Evolutionary conservation across 2,113 vertebrate species (phyloP), one percentile per base, ranked within the genome.

Genomic region (Hemibagrus wyckioides): DNA sequence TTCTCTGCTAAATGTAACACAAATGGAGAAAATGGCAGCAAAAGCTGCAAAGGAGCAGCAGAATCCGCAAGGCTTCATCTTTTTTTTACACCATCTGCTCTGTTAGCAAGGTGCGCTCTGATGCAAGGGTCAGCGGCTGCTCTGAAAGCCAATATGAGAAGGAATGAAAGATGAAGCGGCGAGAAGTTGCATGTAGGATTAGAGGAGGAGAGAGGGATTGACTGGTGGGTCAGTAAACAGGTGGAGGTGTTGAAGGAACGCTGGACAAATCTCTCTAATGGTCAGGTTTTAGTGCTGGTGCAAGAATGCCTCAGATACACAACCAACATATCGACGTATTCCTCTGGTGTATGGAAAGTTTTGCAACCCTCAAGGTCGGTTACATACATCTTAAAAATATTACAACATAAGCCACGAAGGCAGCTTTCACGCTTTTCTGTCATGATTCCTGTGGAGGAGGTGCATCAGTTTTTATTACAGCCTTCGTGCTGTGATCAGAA

Each of bases 251-350:
- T 25, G 52, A 23, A 57, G 6, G 52, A 80, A 57, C 7, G 54
- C 54, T 80, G 52, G 30, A 57, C 54, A 15, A 28, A 57, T 57
- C 50, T 80, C 54, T 8, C 48, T 79, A 28, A 79, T 17, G 28
- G 15, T 54, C 75, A 76, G 73, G 41, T 76, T 44, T 75, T 41
- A 48, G 15, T 6, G 41, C 41, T 9, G 4, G 41, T 25, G 25
- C 39, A 21, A 6, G 39, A 25, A 25, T 41, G 69, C 9, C 21
- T 73, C 39, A 25, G 69, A 73, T 41, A 76, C 73, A 50, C 73
- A n/a, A n/a, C 73, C 13, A 25, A 50, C 73, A 48, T 75, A 75
- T 52, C 75, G 50, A 77, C 50, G 17, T 77, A 77, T 52, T 77
- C 28, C 44, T 77, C 28, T 8, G 44, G 44, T 2, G 4, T 30